Conservation (phyloP, 2,113 vertebrate genomes). For the Acanthisitta chloris region DNA sequence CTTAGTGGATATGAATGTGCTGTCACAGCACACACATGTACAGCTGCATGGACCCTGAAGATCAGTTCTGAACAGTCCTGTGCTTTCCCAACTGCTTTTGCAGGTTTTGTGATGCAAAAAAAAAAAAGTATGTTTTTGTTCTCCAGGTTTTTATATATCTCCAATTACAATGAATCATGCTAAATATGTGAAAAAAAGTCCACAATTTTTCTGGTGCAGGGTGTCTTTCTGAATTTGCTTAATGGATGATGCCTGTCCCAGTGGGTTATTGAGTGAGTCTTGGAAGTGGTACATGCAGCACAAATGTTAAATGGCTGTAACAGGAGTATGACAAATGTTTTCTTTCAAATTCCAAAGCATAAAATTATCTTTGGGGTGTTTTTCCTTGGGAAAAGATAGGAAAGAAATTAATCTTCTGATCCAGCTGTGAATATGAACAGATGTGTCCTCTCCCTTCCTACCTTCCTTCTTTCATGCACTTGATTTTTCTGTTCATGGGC, state of each 20-base stretch:
- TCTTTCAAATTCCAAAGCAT: not conserved
- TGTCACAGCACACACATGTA: fast-evolving
- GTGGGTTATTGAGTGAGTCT: not conserved
- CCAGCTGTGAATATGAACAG: not conserved
- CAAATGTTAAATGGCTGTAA: not conserved
- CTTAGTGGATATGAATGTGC: not conserved
- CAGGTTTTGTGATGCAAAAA: not conserved
- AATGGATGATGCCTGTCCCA: not conserved
- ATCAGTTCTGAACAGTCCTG: not conserved
- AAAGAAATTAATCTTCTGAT: not conserved
- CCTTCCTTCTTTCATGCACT: not conserved
- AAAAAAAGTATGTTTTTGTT: not conserved
- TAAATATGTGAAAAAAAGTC: not conserved
- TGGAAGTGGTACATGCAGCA: not conserved
- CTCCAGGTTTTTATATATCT: not conserved
- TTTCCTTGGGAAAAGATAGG: not conserved
- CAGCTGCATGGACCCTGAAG: fast-evolving
- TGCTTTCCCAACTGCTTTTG: not conserved
- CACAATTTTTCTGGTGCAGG: not conserved
- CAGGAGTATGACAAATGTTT: not conserved
- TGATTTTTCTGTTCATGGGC: not conserved
- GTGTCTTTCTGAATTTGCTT: not conserved
- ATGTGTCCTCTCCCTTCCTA: not conserved
- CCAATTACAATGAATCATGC: not conserved
- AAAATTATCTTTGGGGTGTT: not conserved